Base-by-base conservation (phyloP, 2,113 vertebrate genomes). In the Myanophis thanlyinensis region DNA sequence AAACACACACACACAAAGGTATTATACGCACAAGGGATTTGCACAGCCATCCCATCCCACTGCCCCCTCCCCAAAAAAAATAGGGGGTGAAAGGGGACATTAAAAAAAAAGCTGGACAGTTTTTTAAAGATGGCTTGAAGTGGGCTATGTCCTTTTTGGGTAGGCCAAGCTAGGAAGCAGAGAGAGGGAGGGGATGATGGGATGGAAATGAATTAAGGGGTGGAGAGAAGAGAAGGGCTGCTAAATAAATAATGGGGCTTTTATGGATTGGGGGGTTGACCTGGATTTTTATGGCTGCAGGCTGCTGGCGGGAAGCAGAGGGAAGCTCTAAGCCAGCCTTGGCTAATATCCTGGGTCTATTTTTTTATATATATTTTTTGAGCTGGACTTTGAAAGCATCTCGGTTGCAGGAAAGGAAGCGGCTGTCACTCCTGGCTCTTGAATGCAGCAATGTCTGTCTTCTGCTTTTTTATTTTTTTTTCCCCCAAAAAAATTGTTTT, bases 31-130 rank as follows among this genome's bases (percentile, higher is more conserved):
- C 15, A 13, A n/a, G 0, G 35, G 10, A 35, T 18, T 12, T 35
- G n/a, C 12, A 1, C 67, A 35, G 11, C 5, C 15, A 1, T 59
- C 3, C 56, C 27, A 4, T 91, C 30, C 10, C 93, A 93, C 92
- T 96, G 94, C 96, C 96, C 95, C 93, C 96, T 96, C 95, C 93
- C 95, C 96, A 96, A n/a, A 54, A 96, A 54, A 90, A 96, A 96
- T 95, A 93, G 94, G 87, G 53, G 53, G 87, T 12, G 49, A 49
- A 11, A 49, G n/a, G n/a, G n/a, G n/a, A n/a, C n/a, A n/a, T n/a
- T n/a, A n/a, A n/a, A n/a, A n/a, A n/a, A n/a, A n/a, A n/a, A n/a
- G n/a, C n/a, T n/a, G n/a, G n/a, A n/a, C n/a, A n/a, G n/a, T n/a
- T n/a, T n/a, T n/a, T n/a, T n/a, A n/a, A n/a, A n/a, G n/a, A n/a